phyloP scores from a whole-genome alignment of 2,797 vertebrate species.

The Epinephelus malabaricus region DNA sequence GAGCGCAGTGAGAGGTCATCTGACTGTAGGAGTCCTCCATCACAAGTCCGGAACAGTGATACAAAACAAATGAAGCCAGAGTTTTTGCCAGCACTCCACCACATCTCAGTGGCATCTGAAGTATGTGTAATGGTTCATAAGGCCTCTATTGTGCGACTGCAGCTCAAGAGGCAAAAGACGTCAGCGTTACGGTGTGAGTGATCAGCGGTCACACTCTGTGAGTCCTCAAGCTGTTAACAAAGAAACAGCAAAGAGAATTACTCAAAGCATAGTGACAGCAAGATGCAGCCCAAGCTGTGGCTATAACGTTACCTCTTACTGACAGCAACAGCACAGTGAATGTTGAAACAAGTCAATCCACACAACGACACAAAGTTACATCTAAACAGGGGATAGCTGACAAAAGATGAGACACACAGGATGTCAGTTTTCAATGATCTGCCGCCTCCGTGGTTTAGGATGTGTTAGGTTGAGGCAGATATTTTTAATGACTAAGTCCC shows the following conservation, averaged over 20 bases:
- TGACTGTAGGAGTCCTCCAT: slow-evolving; percentile 34
- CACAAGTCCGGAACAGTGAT: slow-evolving; percentile 29
- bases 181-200: slow-evolving; percentile 49
- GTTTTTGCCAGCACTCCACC: slow-evolving; percentile 37
- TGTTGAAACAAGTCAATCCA: not conserved
- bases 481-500: no score
- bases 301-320: not conserved
- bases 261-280: not conserved
- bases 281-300: not conserved
- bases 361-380: not conserved
- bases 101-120: slow-evolving; percentile 63
- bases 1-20: slow-evolving; percentile 35
- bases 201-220: slow-evolving; percentile 13
- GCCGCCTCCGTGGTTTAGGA: no score
- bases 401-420: no score
- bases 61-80: slow-evolving; percentile 45
- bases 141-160: slow-evolving; percentile 55
- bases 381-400: not conserved
- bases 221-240: slow-evolving; percentile 16
- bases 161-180: slow-evolving; percentile 40
- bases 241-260: not conserved
- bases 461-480: no score
- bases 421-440: no score
- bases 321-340: not conserved
- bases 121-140: slow-evolving; percentile 61